Percentiles rank a stretch among this genome's conserved stretches.
These are phyloP conservation scores for Chitala chitala DNA, from an alignment of 2,113 vertebrate genomes.

Conservation along the genomic window DNA sequence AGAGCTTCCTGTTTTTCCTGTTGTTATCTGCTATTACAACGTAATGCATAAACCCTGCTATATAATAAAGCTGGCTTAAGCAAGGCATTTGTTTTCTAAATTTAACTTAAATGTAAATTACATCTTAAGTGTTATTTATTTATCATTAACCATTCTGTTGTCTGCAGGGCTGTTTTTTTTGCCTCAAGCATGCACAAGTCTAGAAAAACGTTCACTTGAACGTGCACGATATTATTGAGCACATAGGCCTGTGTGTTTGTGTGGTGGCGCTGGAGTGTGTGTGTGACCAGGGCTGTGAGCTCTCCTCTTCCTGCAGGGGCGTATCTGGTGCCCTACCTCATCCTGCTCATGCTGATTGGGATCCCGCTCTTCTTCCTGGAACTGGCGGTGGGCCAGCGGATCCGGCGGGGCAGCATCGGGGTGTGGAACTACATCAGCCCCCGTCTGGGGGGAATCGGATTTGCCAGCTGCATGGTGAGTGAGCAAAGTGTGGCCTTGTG, in stretches of 20 bases:
- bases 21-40: no score
- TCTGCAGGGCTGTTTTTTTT: no score
- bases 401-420: slow-evolving; percentile 90
- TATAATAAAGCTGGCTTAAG: no score
- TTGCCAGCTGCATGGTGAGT: slow-evolving; percentile 92
- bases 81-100: no score
- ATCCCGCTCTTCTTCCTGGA: slow-evolving; percentile 97
- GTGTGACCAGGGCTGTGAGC: neutral
- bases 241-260: no score
- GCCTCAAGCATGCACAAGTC: no score
- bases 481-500: neutral
- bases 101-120: no score
- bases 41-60: no score
- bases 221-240: no score
- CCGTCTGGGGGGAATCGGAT: slow-evolving; percentile 90
- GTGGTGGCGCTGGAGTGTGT: no score
- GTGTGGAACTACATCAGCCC: slow-evolving; percentile 98
- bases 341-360: slow-evolving; percentile 85
- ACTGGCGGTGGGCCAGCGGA: slow-evolving; percentile 89
- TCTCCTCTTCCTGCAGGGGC: slow-evolving; percentile 66
- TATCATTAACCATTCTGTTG: neutral
- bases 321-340: slow-evolving; percentile 90
- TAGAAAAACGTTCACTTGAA: no score
- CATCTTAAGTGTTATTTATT: neutral
- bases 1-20: no score